A percentile compares a stretch with the other conserved stretches of the same genome.
These are phyloP conservation scores for Dryas iulia DNA, from an alignment of 1,140 invertebrate species.

Conservation along the genomic window DNA sequence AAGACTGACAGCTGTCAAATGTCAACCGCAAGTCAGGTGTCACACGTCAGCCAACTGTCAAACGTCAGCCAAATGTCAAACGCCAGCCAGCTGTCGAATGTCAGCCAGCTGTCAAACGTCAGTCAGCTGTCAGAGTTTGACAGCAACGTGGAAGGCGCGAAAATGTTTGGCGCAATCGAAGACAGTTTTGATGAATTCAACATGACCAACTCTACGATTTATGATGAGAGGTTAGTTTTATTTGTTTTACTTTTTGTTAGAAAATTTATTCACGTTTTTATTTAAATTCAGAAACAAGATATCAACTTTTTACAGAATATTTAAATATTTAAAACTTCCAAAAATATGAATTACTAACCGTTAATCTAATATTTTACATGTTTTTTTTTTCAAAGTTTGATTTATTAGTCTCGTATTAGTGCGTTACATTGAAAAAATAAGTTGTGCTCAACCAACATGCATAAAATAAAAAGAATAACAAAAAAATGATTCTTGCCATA, in stretches of 20 bases:
- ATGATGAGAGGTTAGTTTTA: slow-evolving; percentile 63
- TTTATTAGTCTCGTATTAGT: no score
- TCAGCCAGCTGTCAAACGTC: slow-evolving; percentile 44
- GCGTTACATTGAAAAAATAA: no score
- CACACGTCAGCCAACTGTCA: slow-evolving; percentile 27
- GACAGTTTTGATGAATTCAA: slow-evolving; percentile 60
- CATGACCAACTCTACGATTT: slow-evolving; percentile 54
- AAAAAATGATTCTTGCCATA: no score
- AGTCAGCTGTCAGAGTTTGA: slow-evolving; percentile 35
- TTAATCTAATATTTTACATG: no score
- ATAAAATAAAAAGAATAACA: no score
- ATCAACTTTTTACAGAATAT: no score
- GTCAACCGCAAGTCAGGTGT: slow-evolving; percentile 25
- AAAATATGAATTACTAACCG: no score
- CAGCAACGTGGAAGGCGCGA: slow-evolving; percentile 22
- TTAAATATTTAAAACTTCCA: no score
- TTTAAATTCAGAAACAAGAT: no score
- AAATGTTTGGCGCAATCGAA: slow-evolving; percentile 39
- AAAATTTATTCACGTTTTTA: no score
- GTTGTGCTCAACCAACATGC: no score
- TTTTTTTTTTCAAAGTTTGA: no score
- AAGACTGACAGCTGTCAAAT: slow-evolving; percentile 48
- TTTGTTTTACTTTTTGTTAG: not conserved
- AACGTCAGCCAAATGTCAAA: slow-evolving; percentile 16
- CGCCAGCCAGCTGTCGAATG: slow-evolving; percentile 23